These are phyloP conservation scores for Eptesicus fuscus DNA, from an alignment of 2,113 vertebrate species.

Conservation along the genomic window DNA sequence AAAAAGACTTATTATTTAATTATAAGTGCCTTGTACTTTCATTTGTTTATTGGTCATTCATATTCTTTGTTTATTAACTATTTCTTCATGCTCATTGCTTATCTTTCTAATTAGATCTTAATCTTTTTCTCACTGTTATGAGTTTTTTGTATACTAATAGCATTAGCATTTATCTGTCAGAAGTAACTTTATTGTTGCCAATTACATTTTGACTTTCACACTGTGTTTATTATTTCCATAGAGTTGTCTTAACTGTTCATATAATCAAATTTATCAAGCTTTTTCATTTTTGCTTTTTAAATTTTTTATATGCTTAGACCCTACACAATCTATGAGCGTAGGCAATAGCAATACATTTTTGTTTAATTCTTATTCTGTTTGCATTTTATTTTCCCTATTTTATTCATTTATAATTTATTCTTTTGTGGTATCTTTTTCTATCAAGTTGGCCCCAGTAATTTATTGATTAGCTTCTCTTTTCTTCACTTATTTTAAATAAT, in stretches of 20 bases:
- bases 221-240: not conserved
- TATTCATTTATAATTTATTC: not conserved
- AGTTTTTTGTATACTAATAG: not conserved
- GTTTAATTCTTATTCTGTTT: not conserved
- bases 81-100: not conserved
- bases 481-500: not conserved
- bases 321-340: not conserved
- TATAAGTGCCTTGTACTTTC: not conserved
- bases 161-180: not conserved
- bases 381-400: not conserved
- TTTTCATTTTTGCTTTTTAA: not conserved
- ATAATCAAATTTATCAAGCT: not conserved
- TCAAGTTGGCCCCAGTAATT: not conserved
- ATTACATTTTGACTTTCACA: not conserved
- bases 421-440: not conserved
- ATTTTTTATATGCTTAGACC: not conserved
- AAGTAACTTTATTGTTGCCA: not conserved
- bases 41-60: not conserved
- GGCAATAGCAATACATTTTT: not conserved
- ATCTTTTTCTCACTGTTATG: not conserved
- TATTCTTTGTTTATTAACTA: not conserved
- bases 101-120: not conserved
- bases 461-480: not conserved
- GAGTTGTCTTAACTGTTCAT: not conserved
- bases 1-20: not conserved